Base-by-base conservation (phyloP, 2,888 invertebrate genomes). In the Brachypalpus laphriformis region DNA sequence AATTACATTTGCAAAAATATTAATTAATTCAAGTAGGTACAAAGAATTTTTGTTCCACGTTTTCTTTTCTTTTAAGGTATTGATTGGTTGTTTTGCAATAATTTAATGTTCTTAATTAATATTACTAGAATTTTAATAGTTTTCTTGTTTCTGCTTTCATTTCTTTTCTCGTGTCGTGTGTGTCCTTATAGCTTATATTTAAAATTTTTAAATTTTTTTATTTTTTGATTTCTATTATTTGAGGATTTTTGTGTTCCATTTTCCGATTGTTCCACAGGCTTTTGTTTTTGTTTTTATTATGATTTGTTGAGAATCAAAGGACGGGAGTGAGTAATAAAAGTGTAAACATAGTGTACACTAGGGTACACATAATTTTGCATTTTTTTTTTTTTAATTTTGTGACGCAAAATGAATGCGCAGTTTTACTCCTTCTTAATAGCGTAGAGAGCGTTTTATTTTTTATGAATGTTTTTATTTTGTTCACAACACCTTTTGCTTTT, bases 281-380 rank as follows among this genome's bases (percentile, higher is more conserved):
- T 83, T 31, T 31, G 5, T 5, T 31, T 31, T 31, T 31, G 2
- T 31, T 31, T 31, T 31, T 8, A 4, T 31, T 47, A 61, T 82
- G 71, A 82, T 77, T 77, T 82, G 22, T 34, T 82, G 7, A 75
- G 66, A 83, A 80, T 80, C 80, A 83, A 80, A 83, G 83, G 83
- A 83, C 83, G 83, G 80, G 83, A 83, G 70, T 75, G 74, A 80
- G 74, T 78, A 78, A 83, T 78, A 78, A 78, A 82, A 78, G 78
- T 82, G 66, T 78, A 78, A 72, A 72, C 78, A 83, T 78, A 74
- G 83, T 83, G 83, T 83, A 82, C 82, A 82, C 77, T 57, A 54
- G 42, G 71, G 77, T 82, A 71, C 82, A 82, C 78, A 68, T 45
- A n/a, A n/a, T n/a, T n/a, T 68, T 45, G n/a, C 16, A 45, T 49